These are phyloP conservation scores for Cataglyphis altisquamis DNA, from an alignment of 2,888 invertebrate genomes.

Conservation along the genomic window DNA sequence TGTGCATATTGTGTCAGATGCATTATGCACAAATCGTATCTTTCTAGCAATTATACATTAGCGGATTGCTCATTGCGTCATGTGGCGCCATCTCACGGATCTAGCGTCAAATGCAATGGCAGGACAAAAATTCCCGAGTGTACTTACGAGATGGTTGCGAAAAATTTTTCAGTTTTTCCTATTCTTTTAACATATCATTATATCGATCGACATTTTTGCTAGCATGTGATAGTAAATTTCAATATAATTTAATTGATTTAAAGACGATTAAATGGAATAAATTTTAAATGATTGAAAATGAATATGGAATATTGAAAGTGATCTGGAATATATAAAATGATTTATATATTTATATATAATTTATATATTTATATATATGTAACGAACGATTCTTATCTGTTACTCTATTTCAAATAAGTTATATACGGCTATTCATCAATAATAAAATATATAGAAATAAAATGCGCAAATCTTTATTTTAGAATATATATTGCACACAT, in stretches of 20 bases:
- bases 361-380: too few species aligned
- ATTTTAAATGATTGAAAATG: not conserved
- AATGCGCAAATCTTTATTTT: not conserved
- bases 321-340: not conserved
- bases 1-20: not conserved
- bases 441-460: not conserved
- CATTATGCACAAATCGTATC: not conserved
- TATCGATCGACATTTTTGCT: constrained; percentile 22
- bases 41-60: not conserved
- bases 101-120: not conserved
- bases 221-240: not conserved
- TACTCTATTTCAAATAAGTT: not conserved
- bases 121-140: constrained; percentile 32
- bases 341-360: not conserved
- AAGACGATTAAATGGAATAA: not conserved
- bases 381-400: not conserved
- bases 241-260: not conserved
- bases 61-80: not conserved
- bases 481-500: not conserved
- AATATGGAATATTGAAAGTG: not conserved
- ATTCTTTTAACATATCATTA: constrained; percentile 1
- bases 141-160: not conserved
- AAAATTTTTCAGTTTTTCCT: not conserved
- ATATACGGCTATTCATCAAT: not conserved
- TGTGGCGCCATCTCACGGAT: constrained; percentile 74